Evolutionary conservation across 2,797 vertebrate species (phyloP), one percentile per base, ranked within the genome.

Genomic region (Sebastes reedi): DNA sequence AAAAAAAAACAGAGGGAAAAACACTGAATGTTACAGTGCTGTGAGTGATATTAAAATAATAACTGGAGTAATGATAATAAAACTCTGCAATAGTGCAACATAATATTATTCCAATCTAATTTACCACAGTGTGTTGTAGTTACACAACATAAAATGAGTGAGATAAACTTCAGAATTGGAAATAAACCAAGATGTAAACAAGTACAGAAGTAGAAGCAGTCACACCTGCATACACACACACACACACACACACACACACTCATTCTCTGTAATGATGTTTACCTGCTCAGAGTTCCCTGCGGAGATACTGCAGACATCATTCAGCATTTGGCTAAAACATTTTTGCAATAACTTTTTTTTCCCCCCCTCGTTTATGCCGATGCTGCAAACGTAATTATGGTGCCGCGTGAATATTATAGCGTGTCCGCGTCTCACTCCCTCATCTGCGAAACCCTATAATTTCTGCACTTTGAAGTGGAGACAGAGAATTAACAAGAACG

Each of bases 401-500:
- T 79, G 58, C 75, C 68, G 72, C 69, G 56, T 86, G 77, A 88
- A 84, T 88, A 86, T 93, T 78, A 75, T 32, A 83, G 81, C 46
- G 8, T 85, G 86, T 82, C 77, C 70, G 5, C 59, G 77, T 88
- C 74, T 90, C 81, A 80, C 84, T 73, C 67, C 64, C 77, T 86
- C 75, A 64, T 83, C 69, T 42, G 59, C 65, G 8, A 75, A 85
- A 82, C 62, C 83, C 82, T 88, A 50, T 83, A 25, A 91, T 89
- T 89, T 85, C 59, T 85, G 32, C 61, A 58, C 83, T 91, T 89
- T 92, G 75, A 93, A 89, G 87, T 76, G 70, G 66, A 72, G 65
- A 66, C 67, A n/a, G 65, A 67, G 78, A 89, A 81, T 89, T 87
- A 90, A 90, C 83, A 75, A 87, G 87, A 84, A 72, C 59, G 54